Percentiles rank a stretch among this genome's conserved stretches.
These are phyloP conservation scores for Cydia pomonella DNA, from an alignment of 1,140 invertebrate genomes.

Conservation along the genomic window DNA sequence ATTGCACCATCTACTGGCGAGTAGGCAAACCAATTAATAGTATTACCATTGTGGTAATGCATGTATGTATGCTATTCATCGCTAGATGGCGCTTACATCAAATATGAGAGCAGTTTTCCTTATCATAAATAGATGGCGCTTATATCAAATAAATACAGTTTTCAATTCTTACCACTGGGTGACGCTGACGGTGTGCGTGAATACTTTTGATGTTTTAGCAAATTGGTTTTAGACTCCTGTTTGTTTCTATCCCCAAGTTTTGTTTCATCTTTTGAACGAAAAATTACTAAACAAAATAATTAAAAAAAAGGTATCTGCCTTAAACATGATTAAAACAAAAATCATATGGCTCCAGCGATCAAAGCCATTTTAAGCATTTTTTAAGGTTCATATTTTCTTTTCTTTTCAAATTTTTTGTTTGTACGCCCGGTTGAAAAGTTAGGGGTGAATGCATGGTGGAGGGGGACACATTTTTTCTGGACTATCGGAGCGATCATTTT, in stretches of 20 bases:
- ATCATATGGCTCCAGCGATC: too few relatives aligned
- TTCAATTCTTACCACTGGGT: constrained; percentile 34
- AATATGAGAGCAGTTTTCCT: background rate
- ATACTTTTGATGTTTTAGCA: background rate
- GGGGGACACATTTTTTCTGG: too few relatives aligned
- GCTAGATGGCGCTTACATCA: background rate
- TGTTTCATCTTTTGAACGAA: background rate
- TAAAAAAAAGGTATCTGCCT: too few relatives aligned
- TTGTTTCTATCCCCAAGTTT: background rate
- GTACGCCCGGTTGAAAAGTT: too few relatives aligned
- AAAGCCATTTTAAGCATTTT: too few relatives aligned
- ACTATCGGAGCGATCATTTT: too few relatives aligned
- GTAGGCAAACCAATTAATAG: constrained; percentile 36
- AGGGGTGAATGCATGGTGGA: too few relatives aligned
- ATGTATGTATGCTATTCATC: background rate
- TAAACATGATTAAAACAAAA: too few relatives aligned
- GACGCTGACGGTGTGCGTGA: background rate
- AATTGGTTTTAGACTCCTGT: background rate
- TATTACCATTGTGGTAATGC: background rate
- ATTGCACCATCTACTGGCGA: constrained; percentile 39
- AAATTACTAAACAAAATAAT: too few relatives aligned
- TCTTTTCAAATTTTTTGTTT: too few relatives aligned
- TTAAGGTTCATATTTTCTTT: too few relatives aligned
- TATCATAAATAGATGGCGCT: constrained; percentile 42
- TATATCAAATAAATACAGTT: constrained; percentile 23